Conservation (phyloP, 2,888 invertebrate genomes). For the Drepana falcataria region DNA sequence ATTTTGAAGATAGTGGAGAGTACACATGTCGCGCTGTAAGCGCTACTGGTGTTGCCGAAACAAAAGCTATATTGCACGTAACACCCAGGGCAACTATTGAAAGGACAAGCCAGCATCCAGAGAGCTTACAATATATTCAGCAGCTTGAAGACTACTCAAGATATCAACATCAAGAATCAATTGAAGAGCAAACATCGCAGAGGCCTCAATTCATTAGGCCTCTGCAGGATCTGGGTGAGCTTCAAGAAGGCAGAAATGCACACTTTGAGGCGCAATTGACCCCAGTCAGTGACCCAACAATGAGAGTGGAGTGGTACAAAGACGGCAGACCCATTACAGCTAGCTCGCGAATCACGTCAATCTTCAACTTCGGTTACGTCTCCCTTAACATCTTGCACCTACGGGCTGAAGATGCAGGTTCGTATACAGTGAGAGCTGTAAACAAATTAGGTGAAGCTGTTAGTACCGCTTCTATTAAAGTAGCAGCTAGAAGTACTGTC, state of each 20-base stretch:
- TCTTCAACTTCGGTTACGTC: slow-evolving; percentile 99
- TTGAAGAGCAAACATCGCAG: slow-evolving; percentile 89
- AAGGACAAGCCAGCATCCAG: slow-evolving; percentile 93
- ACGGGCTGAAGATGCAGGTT: slow-evolving; percentile 98
- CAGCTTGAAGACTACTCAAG: slow-evolving; percentile 94
- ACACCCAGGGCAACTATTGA: slow-evolving; percentile 91
- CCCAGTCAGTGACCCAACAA: slow-evolving; percentile 94
- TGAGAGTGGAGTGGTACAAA: slow-evolving; percentile 97
- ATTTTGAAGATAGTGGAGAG: slow-evolving; percentile 92
- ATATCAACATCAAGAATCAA: slow-evolving; percentile 90
- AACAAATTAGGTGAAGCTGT: slow-evolving; percentile 94
- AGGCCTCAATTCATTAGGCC: slow-evolving; percentile 93
- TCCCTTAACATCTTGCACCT: slow-evolving; percentile 99
- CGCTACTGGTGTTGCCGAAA: slow-evolving; percentile 91
- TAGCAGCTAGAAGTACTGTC: slow-evolving; percentile 88
- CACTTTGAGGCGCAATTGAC: slow-evolving; percentile 96
- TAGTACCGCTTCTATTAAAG: slow-evolving; percentile 87
- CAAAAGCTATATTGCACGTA: slow-evolving; percentile 88
- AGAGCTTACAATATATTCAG: slow-evolving; percentile 92
- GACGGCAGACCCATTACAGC: slow-evolving; percentile 96
- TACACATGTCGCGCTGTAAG: slow-evolving; percentile 93
- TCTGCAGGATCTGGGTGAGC: slow-evolving; percentile 90
- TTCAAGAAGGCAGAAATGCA: slow-evolving; percentile 93
- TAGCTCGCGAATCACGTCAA: slow-evolving; percentile 97
- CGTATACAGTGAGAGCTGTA: slow-evolving; percentile 94